Percentiles rank a stretch among this genome's conserved stretches.
Evolutionary conservation across 1,140 invertebrate genomes (phyloP).

Genomic region (Diorhabda elongata): DNA sequence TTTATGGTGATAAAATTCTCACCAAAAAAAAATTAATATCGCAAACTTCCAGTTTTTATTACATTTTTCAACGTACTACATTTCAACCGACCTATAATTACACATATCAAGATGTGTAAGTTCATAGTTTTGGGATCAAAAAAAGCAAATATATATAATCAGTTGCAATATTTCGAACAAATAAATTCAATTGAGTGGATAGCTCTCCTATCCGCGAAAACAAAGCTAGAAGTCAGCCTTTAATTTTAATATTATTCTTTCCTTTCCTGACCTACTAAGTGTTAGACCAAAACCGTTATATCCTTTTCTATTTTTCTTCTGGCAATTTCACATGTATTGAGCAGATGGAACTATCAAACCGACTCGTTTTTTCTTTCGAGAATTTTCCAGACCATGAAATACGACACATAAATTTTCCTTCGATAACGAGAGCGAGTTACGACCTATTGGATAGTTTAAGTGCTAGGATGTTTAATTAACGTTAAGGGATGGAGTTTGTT

Average conservation of each 20-base stretch:
- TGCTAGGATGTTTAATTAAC: too few relatives aligned
- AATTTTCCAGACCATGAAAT: background rate
- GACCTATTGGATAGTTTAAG: background rate
- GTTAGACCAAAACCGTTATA: background rate
- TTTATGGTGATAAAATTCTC: too few relatives aligned
- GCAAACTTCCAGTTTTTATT: too few relatives aligned
- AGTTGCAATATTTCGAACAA: background rate
- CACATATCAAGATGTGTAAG: too few relatives aligned
- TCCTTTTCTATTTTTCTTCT: background rate
- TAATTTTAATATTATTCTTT: slow-evolving; percentile 1
- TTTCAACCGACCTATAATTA: too few relatives aligned
- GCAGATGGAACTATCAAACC: background rate
- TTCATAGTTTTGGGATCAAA: too few relatives aligned
- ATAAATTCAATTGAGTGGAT: background rate
- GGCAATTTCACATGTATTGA: background rate
- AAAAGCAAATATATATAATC: background rate
- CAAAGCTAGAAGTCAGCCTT: background rate
- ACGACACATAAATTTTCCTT: background rate
- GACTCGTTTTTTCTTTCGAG: background rate
- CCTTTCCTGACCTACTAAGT: background rate
- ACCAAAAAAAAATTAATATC: too few relatives aligned
- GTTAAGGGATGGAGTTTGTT: too few relatives aligned
- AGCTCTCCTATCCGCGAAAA: background rate
- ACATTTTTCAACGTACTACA: too few relatives aligned
- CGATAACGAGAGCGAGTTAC: background rate